Evolutionary conservation across 1,140 invertebrate genomes (phyloP), one percentile per base, ranked within the genome.

Genomic region (Alviniconcha marisindica): DNA sequence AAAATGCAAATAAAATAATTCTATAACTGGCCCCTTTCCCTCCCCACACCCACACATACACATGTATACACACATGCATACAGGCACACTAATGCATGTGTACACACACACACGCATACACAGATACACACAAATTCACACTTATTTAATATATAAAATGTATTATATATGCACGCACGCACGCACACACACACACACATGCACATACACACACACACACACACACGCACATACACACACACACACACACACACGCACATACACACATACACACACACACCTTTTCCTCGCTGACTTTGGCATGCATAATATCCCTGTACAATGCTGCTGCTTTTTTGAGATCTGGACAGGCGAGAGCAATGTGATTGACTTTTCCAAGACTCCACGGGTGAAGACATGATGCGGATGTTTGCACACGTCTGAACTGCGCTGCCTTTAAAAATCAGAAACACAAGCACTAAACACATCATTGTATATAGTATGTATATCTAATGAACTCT

Each of bases 311-410:
- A 92, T 95, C 93, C 86, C 93, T 93, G 87, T 95, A 95, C 44
- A 95, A 90, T 44, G 89, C 84, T 5, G 93, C 88, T 44, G 94
- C 92, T 87, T 94, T 94, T 77, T 95, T 92, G 40, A 95, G 89
- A 85, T 95, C 93, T 40, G 94, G 93, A 5, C 94, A 94, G 40
- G 95, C 95, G 83, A 95, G 94, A 7, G 95, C 95, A 38, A 95
- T 93, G 92, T 95, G 95, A 89, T 95, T 95, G 12, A 95, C 89
- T 87, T 92, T 94, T 44, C 95, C 94, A 40, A 95, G 88, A 74
- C 91, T 91, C 92, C 92, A 93, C 24, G 85, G 83, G 88, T 90
- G 78, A 4, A 63, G 28, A 69, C 63, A 44, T 15, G 5, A 48
- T 42, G 28, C 42, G 7, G 40, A 81, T 7, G 76, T 71, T 18